Evolutionary conservation across 2,888 invertebrate species (phyloP).

Genomic region (Dendrolimus houi): DNA sequence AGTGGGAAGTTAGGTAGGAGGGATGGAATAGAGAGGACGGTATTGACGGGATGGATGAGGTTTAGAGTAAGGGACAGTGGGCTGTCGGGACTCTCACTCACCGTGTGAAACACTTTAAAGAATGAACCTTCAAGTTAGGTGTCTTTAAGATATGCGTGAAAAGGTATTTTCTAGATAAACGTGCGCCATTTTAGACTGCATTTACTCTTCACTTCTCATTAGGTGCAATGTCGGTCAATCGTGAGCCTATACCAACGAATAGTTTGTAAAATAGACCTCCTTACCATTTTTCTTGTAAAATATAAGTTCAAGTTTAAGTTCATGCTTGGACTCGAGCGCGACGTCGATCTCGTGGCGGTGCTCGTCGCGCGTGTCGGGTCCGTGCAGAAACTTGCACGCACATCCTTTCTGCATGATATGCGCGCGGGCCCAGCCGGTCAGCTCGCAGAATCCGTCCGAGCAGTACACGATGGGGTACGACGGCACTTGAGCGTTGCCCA

Average conservation of each 20-base stretch:
- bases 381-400: conserved; percentile 95
- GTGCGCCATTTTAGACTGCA: too few relatives aligned
- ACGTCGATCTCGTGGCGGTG: conserved; percentile 93
- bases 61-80: too few relatives aligned
- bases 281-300: conserved; percentile 97
- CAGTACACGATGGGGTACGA: conserved; percentile 96
- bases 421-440: conserved; percentile 94
- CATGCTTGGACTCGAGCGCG: conserved; percentile 91
- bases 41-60: too few relatives aligned
- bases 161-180: too few relatives aligned
- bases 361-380: conserved; percentile 92
- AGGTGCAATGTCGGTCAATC: too few relatives aligned
- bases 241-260: background rate
- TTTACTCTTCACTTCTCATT: too few relatives aligned
- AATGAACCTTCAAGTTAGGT: too few relatives aligned
- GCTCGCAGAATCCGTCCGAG: conserved; percentile 97
- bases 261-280: conserved; percentile 19
- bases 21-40: too few relatives aligned
- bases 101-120: too few relatives aligned
- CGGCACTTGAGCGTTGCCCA: conserved; percentile 96
- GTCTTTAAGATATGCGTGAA: too few relatives aligned
- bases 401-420: conserved; percentile 98
- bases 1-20: too few relatives aligned
- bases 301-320: conserved; percentile 94
- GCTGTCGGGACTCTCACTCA: too few relatives aligned